Conservation (phyloP, 2,113 vertebrate species). For the Poeciliopsis prolifica region DNA sequence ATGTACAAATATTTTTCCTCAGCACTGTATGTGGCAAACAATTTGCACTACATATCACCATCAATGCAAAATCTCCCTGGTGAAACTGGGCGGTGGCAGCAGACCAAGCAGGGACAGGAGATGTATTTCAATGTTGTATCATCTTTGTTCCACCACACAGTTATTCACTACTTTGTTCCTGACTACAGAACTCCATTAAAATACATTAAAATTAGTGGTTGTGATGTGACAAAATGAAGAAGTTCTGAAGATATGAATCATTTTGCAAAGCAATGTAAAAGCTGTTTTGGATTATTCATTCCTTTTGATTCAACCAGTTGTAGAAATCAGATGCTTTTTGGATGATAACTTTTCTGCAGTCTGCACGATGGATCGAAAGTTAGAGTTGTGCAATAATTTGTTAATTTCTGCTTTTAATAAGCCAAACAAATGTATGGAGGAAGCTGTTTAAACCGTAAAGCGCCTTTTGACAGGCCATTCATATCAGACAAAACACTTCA, state of each 20-base stretch:
- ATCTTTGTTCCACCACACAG: too few relatives aligned
- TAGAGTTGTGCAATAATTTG: background rate
- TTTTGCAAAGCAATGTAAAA: background rate
- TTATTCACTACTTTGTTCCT: too few relatives aligned
- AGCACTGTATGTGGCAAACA: background rate
- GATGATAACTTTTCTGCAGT: background rate
- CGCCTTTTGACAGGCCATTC: conserved; percentile 22
- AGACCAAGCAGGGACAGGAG: too few relatives aligned
- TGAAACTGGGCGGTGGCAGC: too few relatives aligned
- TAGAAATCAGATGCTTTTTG: conserved; percentile 7
- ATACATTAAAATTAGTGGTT: too few relatives aligned
- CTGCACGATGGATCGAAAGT: conserved; percentile 7
- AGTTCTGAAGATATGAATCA: too few relatives aligned
- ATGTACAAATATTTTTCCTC: background rate
- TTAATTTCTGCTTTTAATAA: background rate
- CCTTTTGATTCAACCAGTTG: too few relatives aligned
- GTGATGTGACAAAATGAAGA: too few relatives aligned
- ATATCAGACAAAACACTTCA: conserved; percentile 19
- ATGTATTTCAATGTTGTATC: too few relatives aligned
- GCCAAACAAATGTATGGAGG: background rate
- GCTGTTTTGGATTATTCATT: background rate
- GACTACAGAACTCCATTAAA: too few relatives aligned
- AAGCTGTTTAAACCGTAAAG: background rate
- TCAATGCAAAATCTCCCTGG: background rate
- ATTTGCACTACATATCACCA: background rate